phyloP scores from a whole-genome alignment of 2,797 vertebrate species.

The Dicrostonyx torquatus region DNA sequence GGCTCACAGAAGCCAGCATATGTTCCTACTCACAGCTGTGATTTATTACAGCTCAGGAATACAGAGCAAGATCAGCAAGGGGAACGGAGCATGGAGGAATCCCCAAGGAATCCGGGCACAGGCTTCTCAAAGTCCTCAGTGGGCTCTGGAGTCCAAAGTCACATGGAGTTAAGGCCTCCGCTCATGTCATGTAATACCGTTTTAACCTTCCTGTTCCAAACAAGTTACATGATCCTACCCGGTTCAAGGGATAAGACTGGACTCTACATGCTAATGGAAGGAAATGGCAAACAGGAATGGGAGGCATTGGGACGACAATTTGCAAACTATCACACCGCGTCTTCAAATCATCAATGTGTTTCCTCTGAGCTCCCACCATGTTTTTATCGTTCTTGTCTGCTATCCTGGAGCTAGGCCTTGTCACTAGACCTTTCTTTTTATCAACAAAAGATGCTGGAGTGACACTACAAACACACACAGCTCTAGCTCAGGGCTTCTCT shows the following conservation, averaged over 20 bases:
- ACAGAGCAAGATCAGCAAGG: constrained; percentile 37
- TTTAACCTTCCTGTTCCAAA: not conserved
- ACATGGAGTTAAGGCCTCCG: not conserved
- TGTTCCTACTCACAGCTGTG: not conserved
- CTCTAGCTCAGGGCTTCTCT: not conserved
- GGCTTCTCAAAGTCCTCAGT: not conserved
- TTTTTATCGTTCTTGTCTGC: not conserved
- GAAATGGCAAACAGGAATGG: not conserved
- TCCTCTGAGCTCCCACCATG: not conserved
- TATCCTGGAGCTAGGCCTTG: not conserved
- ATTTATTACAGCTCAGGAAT: constrained; percentile 31
- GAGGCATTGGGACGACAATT: not conserved
- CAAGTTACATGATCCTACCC: not conserved
- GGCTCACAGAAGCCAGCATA: not conserved
- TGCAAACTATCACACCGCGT: not conserved
- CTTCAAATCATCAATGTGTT: not conserved
- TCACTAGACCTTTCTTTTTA: not conserved
- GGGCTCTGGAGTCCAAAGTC: not conserved
- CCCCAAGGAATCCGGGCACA: not conserved
- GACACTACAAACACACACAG: not conserved
- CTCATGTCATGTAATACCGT: not conserved
- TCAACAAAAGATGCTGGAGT: not conserved
- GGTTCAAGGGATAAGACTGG: not conserved
- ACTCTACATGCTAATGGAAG: not conserved
- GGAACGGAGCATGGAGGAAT: not conserved